phyloP scores from a whole-genome alignment of 2,888 invertebrate species.

The Drosophila mimetica region DNA sequence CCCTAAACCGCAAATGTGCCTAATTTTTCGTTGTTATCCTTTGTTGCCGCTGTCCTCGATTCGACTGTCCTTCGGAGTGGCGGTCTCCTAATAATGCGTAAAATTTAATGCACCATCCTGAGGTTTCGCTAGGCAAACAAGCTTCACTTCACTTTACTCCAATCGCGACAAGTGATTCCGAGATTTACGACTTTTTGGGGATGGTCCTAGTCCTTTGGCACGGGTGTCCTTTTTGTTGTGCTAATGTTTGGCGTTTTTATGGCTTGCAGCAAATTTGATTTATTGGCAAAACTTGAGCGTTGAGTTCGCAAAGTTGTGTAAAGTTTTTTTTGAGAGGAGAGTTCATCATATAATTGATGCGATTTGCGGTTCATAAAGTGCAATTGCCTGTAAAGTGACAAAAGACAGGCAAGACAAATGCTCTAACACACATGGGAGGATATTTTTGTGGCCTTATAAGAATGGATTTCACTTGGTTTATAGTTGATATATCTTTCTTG shows the following conservation, averaged over 20 bases:
- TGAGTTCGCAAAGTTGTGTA: slow-evolving; percentile 59
- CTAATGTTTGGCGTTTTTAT: slow-evolving; percentile 74
- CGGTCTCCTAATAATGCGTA: slow-evolving; percentile 39
- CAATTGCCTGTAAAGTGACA: slow-evolving; percentile 68
- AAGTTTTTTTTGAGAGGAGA: slow-evolving; percentile 55
- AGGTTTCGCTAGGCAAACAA: slow-evolving; percentile 33
- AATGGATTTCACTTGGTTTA: background rate
- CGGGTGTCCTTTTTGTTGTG: slow-evolving; percentile 70
- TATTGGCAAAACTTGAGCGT: slow-evolving; percentile 68
- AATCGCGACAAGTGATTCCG: slow-evolving; percentile 82
- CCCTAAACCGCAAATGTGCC: slow-evolving; percentile 71
- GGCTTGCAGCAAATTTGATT: slow-evolving; percentile 75
- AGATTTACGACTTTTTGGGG: slow-evolving; percentile 76
- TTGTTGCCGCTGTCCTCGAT: slow-evolving; percentile 66
- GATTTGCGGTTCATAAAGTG: slow-evolving; percentile 76
- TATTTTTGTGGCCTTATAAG: slow-evolving; percentile 29
- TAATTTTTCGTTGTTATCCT: slow-evolving; percentile 76
- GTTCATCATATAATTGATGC: slow-evolving; percentile 77
- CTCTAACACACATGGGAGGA: slow-evolving; percentile 58
- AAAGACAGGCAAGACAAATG: slow-evolving; percentile 9
- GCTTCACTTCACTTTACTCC: slow-evolving; percentile 31
- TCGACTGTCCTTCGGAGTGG: slow-evolving; percentile 58
- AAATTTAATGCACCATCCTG: slow-evolving; percentile 44
- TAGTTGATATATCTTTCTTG: background rate
- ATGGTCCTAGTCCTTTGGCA: slow-evolving; percentile 27